phyloP scores from a whole-genome alignment of 2,888 invertebrate genomes.

The Aradus depressus region DNA sequence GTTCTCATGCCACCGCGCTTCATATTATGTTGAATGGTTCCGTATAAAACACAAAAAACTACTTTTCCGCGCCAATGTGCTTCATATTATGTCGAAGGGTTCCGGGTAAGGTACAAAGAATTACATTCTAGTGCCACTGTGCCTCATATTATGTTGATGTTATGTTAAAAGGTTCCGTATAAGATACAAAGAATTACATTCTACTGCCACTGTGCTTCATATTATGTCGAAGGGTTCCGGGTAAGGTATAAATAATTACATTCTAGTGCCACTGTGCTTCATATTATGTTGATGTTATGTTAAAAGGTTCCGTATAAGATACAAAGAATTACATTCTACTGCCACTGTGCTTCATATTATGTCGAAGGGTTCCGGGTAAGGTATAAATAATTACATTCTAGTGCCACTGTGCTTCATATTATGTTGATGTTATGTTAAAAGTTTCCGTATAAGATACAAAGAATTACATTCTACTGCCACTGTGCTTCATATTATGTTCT shows the following conservation, averaged over 20 bases:
- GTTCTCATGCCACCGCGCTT: not conserved
- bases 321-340: conserved; percentile 12
- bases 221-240: conserved; percentile 8
- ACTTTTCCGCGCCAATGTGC: no score
- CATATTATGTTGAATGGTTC: not conserved
- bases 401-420: no score
- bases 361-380: no score
- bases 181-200: conserved; percentile 12
- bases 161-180: conserved; percentile 12
- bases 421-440: no score
- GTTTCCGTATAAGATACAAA: no score
- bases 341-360: no score
- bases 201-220: conserved; percentile 18
- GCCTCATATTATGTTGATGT: not conserved
- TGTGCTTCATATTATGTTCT: no score
- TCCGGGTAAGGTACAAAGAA: conserved; percentile 7
- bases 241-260: conserved; percentile 10
- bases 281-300: not conserved
- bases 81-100: no score
- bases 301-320: no score
- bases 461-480: no score
- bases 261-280: conserved; percentile 15
- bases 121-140: conserved; percentile 17
- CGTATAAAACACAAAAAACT: not conserved
- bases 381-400: no score